A percentile compares a stretch with the other conserved stretches of the same genome.
Evolutionary conservation across 2,113 vertebrate species (phyloP).

Genomic region (Numenius arquata): DNA sequence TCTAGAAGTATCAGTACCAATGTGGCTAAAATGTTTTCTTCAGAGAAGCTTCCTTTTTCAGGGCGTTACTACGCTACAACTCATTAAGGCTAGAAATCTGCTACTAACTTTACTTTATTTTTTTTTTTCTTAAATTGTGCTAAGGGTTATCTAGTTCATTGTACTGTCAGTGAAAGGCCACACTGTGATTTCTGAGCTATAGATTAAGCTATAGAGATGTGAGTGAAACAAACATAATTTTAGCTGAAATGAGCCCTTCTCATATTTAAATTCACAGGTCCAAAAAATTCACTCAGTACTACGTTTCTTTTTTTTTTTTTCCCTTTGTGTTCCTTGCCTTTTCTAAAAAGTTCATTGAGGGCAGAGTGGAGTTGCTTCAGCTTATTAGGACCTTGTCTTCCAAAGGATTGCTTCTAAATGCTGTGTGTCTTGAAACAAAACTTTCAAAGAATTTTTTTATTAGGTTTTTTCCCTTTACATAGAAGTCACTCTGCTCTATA

Average conservation of each 20-base stretch:
- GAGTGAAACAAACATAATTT: neutral
- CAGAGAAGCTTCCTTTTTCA: neutral
- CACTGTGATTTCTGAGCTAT: neutral
- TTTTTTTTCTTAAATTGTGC: neutral
- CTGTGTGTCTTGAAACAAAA: neutral
- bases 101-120: neutral
- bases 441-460: neutral
- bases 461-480: neutral
- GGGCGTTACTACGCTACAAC: neutral
- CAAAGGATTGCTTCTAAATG: neutral
- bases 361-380: neutral
- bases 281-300: neutral
- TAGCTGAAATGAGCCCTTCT: neutral
- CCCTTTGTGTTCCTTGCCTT: neutral
- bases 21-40: neutral
- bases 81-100: neutral
- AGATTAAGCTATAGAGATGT: neutral
- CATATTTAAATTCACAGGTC: neutral
- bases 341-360: neutral
- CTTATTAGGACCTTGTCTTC: neutral
- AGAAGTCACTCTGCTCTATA: neutral
- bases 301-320: rapidly evolving
- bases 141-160: neutral
- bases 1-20: neutral
- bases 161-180: neutral